These are phyloP conservation scores for Cepaea nemoralis DNA, from an alignment of 1,140 invertebrate species.

Conservation along the genomic window DNA sequence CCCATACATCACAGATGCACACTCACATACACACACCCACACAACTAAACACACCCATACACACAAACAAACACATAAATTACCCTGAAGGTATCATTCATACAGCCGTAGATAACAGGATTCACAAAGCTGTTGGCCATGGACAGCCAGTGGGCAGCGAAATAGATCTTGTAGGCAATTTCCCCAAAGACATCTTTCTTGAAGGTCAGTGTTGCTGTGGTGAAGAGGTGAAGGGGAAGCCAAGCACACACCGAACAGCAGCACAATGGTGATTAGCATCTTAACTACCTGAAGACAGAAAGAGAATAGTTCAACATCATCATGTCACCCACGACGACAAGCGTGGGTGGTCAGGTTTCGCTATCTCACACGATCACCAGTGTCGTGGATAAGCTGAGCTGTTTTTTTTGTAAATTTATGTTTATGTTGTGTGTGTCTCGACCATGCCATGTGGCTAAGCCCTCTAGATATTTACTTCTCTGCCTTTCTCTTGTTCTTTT, in stretches of 20 bases:
- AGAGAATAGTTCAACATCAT: background rate
- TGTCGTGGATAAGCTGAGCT: too few relatives aligned
- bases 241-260: conserved; percentile 75
- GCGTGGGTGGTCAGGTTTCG: too few relatives aligned
- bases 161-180: conserved; percentile 54
- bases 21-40: background rate
- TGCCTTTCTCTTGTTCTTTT: too few relatives aligned
- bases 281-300: conserved; percentile 72
- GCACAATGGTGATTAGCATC: conserved; percentile 74
- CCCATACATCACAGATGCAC: background rate
- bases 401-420: too few relatives aligned
- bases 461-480: too few relatives aligned
- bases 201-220: conserved; percentile 60
- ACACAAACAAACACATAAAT: background rate
- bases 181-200: conserved; percentile 45
- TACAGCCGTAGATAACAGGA: conserved; percentile 89
- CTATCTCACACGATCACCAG: too few relatives aligned
- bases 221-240: conserved; percentile 73
- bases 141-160: conserved; percentile 74
- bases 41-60: too few relatives aligned
- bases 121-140: conserved; percentile 87
- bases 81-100: conserved; percentile 87
- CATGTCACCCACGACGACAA: too few relatives aligned
- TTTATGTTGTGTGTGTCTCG: too few relatives aligned
- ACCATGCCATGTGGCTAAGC: too few relatives aligned